These are phyloP conservation scores for Pterocles burchelli DNA, from an alignment of 2,113 vertebrate species.

Conservation along the genomic window DNA sequence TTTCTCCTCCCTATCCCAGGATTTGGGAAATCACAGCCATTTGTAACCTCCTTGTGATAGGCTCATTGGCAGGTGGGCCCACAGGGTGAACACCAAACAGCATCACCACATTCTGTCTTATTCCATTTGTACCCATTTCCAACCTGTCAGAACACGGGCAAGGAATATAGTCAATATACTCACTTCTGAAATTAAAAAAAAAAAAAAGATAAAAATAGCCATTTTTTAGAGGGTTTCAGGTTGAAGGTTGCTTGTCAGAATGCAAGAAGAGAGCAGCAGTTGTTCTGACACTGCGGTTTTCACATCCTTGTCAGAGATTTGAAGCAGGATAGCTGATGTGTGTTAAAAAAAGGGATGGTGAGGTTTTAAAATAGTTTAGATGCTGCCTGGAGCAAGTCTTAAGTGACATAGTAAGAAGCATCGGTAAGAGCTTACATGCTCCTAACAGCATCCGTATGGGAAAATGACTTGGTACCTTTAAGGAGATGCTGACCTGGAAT, in stretches of 20 bases:
- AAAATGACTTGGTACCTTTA: neutral
- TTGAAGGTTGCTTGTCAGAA: slow-evolving; percentile 75
- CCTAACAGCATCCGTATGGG: slow-evolving; percentile 25
- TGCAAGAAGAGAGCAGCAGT: slow-evolving; percentile 78
- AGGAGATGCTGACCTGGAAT: neutral
- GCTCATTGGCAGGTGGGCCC: neutral
- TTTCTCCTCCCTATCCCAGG: neutral
- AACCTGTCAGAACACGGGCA: neutral
- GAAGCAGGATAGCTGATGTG: slow-evolving; percentile 76
- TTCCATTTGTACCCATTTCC: neutral
- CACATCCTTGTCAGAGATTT: slow-evolving; percentile 79
- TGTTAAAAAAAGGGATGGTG: slow-evolving; percentile 74
- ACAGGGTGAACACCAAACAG: neutral
- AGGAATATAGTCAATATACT: slow-evolving; percentile 38
- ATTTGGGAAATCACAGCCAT: neutral
- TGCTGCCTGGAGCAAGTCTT: slow-evolving; percentile 65
- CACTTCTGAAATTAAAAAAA: slow-evolving; percentile 19
- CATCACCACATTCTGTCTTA: neutral
- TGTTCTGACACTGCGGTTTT: slow-evolving; percentile 81
- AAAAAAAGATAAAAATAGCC: slow-evolving; percentile 51
- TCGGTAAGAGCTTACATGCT: slow-evolving; percentile 58
- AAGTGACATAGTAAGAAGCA: slow-evolving; percentile 64
- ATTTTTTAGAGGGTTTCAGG: slow-evolving; percentile 72
- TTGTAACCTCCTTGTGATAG: neutral
- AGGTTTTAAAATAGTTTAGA: slow-evolving; percentile 80